Evolutionary conservation across 2,797 vertebrate species (phyloP).

Genomic region (Megalops cyprinoides): DNA sequence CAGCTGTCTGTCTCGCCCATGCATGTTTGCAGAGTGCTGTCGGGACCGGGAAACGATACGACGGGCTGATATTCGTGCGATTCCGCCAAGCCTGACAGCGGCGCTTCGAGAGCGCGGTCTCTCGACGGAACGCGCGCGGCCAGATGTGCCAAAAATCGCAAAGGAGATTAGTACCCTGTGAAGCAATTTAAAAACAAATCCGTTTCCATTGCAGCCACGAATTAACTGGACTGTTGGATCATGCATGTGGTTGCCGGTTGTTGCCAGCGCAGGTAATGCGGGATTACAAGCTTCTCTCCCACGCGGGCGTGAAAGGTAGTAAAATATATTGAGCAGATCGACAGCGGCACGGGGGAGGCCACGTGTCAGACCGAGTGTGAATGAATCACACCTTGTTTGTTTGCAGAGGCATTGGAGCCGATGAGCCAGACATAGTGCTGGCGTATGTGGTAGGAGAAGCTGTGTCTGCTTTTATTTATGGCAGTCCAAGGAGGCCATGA

Average conservation of each 20-base stretch:
- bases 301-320: background rate
- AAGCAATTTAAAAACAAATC: background rate
- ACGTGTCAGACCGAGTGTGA: conserved; percentile 23
- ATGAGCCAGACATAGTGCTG: conserved; percentile 21
- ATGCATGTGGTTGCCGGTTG: background rate
- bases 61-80: background rate
- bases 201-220: background rate
- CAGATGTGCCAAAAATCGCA: conserved; percentile 9
- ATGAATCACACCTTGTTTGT: conserved; percentile 43
- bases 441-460: background rate
- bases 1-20: background rate
- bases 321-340: background rate
- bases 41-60: conserved; percentile 11
- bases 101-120: background rate
- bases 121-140: background rate
- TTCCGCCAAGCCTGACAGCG: background rate
- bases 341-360: conserved; percentile 28
- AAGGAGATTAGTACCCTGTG: background rate
- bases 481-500: background rate
- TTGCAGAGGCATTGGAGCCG: conserved; percentile 27
- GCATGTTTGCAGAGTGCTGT: conserved; percentile 4
- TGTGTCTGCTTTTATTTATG: conserved; percentile 8
- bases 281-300: background rate
- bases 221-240: background rate
- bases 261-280: background rate